A percentile compares a stretch with the other conserved stretches of the same genome.
Conservation (phyloP, 2,888 invertebrate genomes). For the Lepeophtheirus nordmannii region DNA sequence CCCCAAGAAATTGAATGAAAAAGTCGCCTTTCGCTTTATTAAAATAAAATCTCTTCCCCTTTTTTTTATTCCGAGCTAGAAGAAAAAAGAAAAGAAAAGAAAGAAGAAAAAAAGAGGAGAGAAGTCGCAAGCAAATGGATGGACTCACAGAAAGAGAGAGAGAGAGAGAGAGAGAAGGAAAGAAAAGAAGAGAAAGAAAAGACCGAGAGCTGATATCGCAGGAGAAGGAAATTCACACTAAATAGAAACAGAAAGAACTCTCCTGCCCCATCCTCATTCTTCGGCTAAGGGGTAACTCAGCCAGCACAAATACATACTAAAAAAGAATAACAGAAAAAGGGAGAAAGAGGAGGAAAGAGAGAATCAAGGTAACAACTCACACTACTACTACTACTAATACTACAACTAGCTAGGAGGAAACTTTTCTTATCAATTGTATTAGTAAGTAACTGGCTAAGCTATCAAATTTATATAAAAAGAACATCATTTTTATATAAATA, state of each 20-base stretch:
- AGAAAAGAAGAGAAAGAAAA: slow-evolving; percentile 1
- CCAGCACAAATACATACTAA: neutral
- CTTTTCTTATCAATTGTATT: too few relatives aligned
- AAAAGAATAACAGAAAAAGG: neutral
- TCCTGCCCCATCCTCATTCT: neutral
- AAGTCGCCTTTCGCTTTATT: neutral
- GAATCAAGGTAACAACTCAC: neutral
- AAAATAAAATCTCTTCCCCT: neutral
- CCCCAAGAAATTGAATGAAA: neutral
- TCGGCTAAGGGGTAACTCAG: neutral
- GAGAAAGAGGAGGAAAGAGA: neutral
- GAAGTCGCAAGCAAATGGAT: neutral
- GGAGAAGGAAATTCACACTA: neutral
- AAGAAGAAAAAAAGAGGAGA: neutral
- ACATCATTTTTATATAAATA: too few relatives aligned
- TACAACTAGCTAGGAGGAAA: too few relatives aligned
- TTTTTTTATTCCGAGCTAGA: neutral
- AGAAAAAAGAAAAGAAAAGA: neutral
- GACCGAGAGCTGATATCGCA: neutral
- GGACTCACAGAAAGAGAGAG: slow-evolving; percentile 18
- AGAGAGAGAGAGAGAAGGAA: slow-evolving; percentile 21
- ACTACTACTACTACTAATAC: too few relatives aligned
- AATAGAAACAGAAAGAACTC: slow-evolving; percentile 3
- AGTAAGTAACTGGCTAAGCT: too few relatives aligned
- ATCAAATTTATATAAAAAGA: too few relatives aligned